phyloP scores from a whole-genome alignment of 2,113 vertebrate genomes.

The Marmota monax region DNA sequence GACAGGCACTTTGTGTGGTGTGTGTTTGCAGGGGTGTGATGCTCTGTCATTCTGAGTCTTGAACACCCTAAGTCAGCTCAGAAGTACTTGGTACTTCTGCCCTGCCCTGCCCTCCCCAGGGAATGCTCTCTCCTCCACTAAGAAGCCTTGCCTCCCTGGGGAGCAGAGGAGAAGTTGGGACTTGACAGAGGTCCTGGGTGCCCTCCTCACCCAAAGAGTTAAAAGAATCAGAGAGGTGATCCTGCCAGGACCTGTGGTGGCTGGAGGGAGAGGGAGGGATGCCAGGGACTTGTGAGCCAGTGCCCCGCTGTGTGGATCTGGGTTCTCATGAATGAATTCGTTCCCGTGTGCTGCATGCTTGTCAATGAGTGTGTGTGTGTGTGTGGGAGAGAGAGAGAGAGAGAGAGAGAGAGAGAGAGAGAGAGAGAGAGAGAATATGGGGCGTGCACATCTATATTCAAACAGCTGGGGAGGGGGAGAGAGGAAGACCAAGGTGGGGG shows the following conservation, averaged over 20 bases:
- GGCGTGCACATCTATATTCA: slow-evolving; percentile 51
- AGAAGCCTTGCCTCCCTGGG: accelerated
- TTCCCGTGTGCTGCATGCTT: background rate
- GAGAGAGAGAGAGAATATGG: background rate
- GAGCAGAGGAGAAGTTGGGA: background rate
- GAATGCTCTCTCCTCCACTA: background rate
- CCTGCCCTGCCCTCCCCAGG: background rate
- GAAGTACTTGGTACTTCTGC: background rate
- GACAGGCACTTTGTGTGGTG: background rate
- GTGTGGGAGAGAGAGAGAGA: background rate
- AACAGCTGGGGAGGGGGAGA: slow-evolving; percentile 30
- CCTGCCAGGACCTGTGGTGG: accelerated
- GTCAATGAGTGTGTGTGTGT: background rate
- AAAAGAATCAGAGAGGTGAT: background rate
- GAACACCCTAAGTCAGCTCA: background rate
- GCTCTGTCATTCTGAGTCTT: background rate
- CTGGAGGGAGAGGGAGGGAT: background rate
- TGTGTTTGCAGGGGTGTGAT: background rate
- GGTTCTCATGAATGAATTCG: slow-evolving; percentile 18
- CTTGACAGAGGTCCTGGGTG: background rate
- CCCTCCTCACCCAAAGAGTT: background rate
- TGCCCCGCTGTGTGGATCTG: background rate
- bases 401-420: background rate
- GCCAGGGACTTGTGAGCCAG: background rate
- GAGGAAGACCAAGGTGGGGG: slow-evolving; percentile 67